Conservation (phyloP, 2,797 vertebrate species). For the Diceros bicornis region DNA sequence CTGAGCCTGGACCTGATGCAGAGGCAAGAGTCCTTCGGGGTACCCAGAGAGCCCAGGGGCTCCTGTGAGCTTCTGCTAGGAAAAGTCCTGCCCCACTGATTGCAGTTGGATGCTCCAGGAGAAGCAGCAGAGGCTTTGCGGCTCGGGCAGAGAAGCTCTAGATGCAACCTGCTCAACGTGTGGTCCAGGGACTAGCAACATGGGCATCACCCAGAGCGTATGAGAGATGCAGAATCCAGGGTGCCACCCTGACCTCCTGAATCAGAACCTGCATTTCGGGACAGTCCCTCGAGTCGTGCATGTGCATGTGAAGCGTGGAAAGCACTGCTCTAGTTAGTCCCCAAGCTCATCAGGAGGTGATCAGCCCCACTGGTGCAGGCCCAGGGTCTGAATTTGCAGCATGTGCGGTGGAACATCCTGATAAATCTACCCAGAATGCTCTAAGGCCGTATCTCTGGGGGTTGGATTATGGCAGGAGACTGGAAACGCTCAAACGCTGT, state of each 20-base stretch:
- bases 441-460: not conserved
- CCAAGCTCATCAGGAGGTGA: not conserved
- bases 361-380: rapidly evolving
- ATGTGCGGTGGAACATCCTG: no score
- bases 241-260: rapidly evolving
- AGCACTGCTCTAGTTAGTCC: not conserved
- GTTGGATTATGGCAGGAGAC: not conserved
- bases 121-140: not conserved
- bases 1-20: not conserved
- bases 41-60: not conserved
- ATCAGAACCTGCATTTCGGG: not conserved
- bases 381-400: not conserved
- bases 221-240: not conserved
- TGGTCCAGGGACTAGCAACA: not conserved
- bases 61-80: not conserved
- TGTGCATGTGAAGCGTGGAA: rapidly evolving
- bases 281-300: not conserved
- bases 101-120: not conserved
- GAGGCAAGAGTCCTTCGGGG: not conserved
- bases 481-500: not conserved
- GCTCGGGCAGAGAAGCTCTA: not conserved
- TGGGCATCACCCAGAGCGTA: not conserved
- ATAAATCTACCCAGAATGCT: rapidly evolving
- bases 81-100: not conserved
- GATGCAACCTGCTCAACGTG: not conserved